Percentiles rank a stretch among this genome's conserved stretches.
phyloP scores from a whole-genome alignment of 2,113 vertebrate genomes.

The Pagrus major region DNA sequence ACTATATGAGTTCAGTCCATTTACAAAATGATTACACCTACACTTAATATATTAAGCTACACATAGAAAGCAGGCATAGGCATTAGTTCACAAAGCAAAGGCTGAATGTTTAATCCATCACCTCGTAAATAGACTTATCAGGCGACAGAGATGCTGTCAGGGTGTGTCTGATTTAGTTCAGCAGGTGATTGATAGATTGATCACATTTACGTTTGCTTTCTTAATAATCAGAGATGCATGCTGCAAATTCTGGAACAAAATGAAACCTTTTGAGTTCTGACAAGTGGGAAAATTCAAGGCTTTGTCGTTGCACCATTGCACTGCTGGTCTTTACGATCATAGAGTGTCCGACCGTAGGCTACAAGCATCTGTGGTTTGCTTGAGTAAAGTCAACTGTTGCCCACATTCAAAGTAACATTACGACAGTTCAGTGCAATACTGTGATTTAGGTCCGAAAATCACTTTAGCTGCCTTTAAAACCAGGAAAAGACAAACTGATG shows the following conservation, averaged over 20 bases:
- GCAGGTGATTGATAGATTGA: not conserved
- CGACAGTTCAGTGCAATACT: not conserved
- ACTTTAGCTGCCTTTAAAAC: no score
- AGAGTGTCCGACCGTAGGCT: not conserved
- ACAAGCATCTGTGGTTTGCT: not conserved
- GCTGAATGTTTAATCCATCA: not conserved
- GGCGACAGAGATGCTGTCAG: not conserved
- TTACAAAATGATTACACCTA: not conserved
- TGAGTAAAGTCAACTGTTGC: not conserved
- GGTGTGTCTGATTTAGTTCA: conserved; percentile 2
- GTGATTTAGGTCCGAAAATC: no score
- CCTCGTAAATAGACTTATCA: not conserved
- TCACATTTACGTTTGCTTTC: not conserved
- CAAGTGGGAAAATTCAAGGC: not conserved
- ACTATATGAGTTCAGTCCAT: not conserved
- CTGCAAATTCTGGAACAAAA: not conserved
- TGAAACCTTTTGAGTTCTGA: not conserved
- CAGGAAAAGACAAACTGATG: no score
- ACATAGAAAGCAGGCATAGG: not conserved
- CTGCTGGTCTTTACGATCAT: not conserved
- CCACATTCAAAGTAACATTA: not conserved
- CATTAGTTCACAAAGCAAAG: conserved; percentile 1
- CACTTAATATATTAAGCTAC: not conserved
- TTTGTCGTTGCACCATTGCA: not conserved
- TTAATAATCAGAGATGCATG: conserved; percentile 4